Evolutionary conservation across 1,140 invertebrate genomes (phyloP), one percentile per base, ranked within the genome.

Genomic region (Drosophila teissieri): DNA sequence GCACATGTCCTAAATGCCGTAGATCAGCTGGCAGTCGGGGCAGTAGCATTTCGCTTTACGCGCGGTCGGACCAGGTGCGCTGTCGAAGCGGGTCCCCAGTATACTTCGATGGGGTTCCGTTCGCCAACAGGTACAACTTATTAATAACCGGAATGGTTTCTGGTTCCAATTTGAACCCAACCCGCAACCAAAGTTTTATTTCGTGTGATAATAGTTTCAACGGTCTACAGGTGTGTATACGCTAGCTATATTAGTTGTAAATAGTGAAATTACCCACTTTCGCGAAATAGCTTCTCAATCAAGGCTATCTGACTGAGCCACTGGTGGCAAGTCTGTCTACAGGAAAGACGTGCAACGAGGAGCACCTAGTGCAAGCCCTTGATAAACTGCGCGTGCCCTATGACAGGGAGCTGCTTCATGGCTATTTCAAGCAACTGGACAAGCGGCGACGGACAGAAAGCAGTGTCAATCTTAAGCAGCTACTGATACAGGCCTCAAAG

Each of bases 361-460:
- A 81, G 49, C 68, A 80, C 53, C 63, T 92, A 80, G 73, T 89
- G 80, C 85, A 90, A 75, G 85, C 91, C 56, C 78, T 92, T 61
- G 86, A 92, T 51, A 81, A 89, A 67, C 74, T 92, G 68, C 68
- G 91, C 53, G 69, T 92, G 45, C 54, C 82, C 48, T 92, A 90
- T 55, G 84, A 92, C 49, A 69, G 69, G 45, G 62, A 79, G 10
- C 60, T 81, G 15, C 62, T 92, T 57, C 86, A 82, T 44, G 37
- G 42, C 24, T 86, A 83, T 48, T 90, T 91, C 31, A 62, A 89
- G 14, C 42, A 57, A 39, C 49, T 62, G 14, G 31, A 31, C 15
- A 39, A 64, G 36, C 60, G 37, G 49, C 48, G 22, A 11, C 22
- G 19, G 11, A 8, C 34, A n/a, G 24, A 39, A 1, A 31, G 49